A percentile compares a stretch with the other conserved stretches of the same genome.
Evolutionary conservation across 2,797 vertebrate species (phyloP).

Genomic region (Rhinophrynus dorsalis): DNA sequence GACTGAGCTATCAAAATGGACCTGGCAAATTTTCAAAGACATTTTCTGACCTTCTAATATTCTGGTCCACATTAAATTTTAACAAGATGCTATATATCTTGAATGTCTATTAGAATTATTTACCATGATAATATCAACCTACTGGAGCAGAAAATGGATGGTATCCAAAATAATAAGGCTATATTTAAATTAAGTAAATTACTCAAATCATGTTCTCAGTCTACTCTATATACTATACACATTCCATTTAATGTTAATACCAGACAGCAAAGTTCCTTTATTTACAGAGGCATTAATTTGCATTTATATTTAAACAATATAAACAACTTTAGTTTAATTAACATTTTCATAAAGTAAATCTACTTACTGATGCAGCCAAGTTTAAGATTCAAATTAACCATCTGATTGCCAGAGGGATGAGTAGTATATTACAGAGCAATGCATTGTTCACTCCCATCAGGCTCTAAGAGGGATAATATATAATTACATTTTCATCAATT

Average conservation of each 20-base stretch:
- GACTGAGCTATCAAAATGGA: constrained; percentile 72
- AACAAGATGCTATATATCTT: constrained; percentile 69
- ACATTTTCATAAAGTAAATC: not conserved
- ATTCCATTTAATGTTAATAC: constrained; percentile 7
- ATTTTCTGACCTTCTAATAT: constrained; percentile 78
- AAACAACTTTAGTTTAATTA: not conserved
- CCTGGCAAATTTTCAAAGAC: constrained; percentile 74
- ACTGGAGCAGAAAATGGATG: constrained; percentile 51
- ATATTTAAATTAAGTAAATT: constrained; percentile 23
- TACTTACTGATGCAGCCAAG: too few species aligned
- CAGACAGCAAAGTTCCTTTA: not conserved
- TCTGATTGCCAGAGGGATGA: too few species aligned
- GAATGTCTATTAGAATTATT: constrained; percentile 63
- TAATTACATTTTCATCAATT: too few species aligned
- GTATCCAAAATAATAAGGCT: constrained; percentile 24
- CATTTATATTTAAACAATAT: not conserved
- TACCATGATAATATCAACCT: constrained; percentile 56
- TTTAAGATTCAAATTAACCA: too few species aligned
- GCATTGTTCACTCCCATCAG: too few species aligned
- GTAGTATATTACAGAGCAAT: too few species aligned
- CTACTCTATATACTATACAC: not conserved
- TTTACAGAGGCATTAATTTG: not conserved
- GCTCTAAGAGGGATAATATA: too few species aligned
- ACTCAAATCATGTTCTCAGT: constrained; percentile 2
- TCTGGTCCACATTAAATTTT: constrained; percentile 72